Conservation (phyloP, 2,888 invertebrate species). For the Sialis fuliginosa region DNA sequence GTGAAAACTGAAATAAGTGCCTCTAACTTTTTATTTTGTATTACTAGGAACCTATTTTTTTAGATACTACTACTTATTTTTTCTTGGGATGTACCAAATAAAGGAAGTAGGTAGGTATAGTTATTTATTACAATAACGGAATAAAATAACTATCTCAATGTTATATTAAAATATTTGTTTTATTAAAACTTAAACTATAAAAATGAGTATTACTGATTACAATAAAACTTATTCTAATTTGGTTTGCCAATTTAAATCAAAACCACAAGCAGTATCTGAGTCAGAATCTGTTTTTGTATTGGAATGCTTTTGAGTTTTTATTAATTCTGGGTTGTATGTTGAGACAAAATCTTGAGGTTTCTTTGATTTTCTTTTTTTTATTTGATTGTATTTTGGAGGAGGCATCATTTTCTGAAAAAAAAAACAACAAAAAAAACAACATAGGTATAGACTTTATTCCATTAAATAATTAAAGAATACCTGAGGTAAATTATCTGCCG, state of each 20-base stretch:
- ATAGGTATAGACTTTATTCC: not conserved
- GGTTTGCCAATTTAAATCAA: slow-evolving; percentile 54
- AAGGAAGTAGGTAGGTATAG: no score
- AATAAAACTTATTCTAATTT: slow-evolving; percentile 3
- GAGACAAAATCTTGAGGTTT: slow-evolving; percentile 36
- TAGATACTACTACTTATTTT: no score
- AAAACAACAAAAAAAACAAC: not conserved
- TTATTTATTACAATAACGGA: no score
- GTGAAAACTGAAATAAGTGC: no score
- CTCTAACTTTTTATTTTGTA: no score
- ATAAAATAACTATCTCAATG: no score
- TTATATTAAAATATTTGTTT: no score
- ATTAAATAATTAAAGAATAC: slow-evolving; percentile 16
- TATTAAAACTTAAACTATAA: no score
- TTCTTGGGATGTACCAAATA: no score
- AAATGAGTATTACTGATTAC: not conserved
- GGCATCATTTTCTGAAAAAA: slow-evolving; percentile 48
- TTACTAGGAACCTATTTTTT: no score
- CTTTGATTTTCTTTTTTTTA: slow-evolving; percentile 49
- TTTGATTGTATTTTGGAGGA: slow-evolving; percentile 50
- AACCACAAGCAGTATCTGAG: slow-evolving; percentile 76
- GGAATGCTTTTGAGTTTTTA: slow-evolving; percentile 21
- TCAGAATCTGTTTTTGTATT: slow-evolving; percentile 47
- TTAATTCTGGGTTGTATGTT: slow-evolving; percentile 50
- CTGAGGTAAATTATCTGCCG: slow-evolving; percentile 71